Evolutionary conservation across 2,888 invertebrate species (phyloP).

Genomic region (Tipula confusa): DNA sequence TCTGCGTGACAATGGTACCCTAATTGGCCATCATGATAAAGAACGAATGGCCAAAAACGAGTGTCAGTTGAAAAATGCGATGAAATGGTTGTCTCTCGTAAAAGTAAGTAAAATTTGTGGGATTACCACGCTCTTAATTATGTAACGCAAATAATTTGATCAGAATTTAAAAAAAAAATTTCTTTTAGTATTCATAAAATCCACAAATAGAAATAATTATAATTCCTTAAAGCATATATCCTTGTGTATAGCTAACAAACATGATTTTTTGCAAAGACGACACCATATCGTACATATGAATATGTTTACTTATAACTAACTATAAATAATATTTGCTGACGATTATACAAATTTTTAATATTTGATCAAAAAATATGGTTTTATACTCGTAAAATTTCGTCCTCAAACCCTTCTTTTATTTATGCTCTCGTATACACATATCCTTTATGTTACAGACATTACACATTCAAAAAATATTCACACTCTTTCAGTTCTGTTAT

Average conservation of each 20-base stretch:
- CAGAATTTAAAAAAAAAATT: too few relatives aligned
- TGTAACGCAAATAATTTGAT: too few relatives aligned
- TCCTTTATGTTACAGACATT: neutral
- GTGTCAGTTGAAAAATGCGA: too few relatives aligned
- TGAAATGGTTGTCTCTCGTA: too few relatives aligned
- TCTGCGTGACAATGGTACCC: too few relatives aligned
- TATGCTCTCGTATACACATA: neutral
- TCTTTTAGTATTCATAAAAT: neutral
- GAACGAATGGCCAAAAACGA: too few relatives aligned
- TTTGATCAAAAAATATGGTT: slow-evolving; percentile 4
- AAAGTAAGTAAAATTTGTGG: too few relatives aligned
- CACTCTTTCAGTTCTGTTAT: neutral
- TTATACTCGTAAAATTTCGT: neutral
- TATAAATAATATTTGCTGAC: neutral
- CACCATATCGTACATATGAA: neutral
- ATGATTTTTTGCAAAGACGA: neutral
- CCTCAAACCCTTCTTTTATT: neutral
- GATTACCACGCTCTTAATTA: too few relatives aligned
- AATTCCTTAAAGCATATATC: neutral
- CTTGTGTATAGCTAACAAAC: neutral
- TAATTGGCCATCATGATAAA: too few relatives aligned
- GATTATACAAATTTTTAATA: neutral
- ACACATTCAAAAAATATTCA: neutral
- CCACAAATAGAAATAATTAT: neutral
- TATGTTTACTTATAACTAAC: neutral